A percentile compares a stretch with the other conserved stretches of the same genome.
These are phyloP conservation scores for Melinaea marsaeus DNA, from an alignment of 2,888 invertebrate genomes.

Conservation along the genomic window DNA sequence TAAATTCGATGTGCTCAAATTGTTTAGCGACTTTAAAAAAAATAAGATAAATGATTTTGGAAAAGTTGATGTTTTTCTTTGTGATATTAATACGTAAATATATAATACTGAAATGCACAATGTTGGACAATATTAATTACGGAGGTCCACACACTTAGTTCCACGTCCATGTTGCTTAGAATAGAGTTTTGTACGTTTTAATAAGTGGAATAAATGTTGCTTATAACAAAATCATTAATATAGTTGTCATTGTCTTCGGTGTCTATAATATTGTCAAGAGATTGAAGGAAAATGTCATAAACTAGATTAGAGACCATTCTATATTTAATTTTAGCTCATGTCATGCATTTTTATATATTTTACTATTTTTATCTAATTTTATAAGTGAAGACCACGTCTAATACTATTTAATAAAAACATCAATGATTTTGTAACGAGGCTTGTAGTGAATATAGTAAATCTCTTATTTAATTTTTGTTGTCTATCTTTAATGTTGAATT, in stretches of 20 bases:
- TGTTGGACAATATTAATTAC: constrained; percentile 73
- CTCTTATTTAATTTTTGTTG: no score
- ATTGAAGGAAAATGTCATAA: neutral
- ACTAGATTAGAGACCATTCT: neutral
- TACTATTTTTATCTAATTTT: no score
- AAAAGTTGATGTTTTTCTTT: constrained; percentile 45
- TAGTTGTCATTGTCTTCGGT: constrained; percentile 12
- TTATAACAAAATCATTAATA: constrained; percentile 33
- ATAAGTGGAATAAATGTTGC: constrained; percentile 47
- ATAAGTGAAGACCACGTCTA: no score
- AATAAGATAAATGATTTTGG: constrained; percentile 22
- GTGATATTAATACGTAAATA: constrained; percentile 66
- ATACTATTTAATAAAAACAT: no score
- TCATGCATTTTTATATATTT: no score
- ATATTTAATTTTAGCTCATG: no score
- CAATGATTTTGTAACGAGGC: no score
- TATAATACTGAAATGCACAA: constrained; percentile 62
- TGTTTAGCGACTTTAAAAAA: constrained; percentile 26
- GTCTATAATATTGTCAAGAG: constrained; percentile 6
- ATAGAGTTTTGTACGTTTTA: constrained; percentile 63
- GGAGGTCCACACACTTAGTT: constrained; percentile 69
- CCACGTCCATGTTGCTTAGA: constrained; percentile 64
- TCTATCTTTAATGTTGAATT: no score
- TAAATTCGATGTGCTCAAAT: constrained; percentile 51
- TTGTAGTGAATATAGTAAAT: no score